These are phyloP conservation scores for Hedychridium roseum DNA, from an alignment of 2,888 invertebrate genomes.

Conservation along the genomic window DNA sequence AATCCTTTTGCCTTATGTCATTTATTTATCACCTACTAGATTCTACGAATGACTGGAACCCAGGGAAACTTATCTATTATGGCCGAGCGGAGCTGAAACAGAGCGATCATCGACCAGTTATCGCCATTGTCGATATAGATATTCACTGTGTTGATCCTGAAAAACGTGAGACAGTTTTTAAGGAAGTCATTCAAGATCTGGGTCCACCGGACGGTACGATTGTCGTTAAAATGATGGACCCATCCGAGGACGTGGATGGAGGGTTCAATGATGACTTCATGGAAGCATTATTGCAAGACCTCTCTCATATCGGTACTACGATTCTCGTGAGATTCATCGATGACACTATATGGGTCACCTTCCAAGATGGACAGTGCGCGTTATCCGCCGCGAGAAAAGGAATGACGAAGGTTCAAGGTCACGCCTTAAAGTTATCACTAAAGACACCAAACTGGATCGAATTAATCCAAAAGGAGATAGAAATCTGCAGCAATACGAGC, in stretches of 20 bases:
- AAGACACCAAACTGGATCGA: slow-evolving; percentile 89
- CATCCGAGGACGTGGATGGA: slow-evolving; percentile 66
- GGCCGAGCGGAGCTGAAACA: slow-evolving; percentile 95
- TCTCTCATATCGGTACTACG: slow-evolving; percentile 87
- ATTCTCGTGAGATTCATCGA: slow-evolving; percentile 91
- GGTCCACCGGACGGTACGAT: slow-evolving; percentile 97
- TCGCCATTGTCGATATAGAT: slow-evolving; percentile 89
- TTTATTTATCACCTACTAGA: no score
- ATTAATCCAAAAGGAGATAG: slow-evolving; percentile 83
- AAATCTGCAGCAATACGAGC: slow-evolving; percentile 85
- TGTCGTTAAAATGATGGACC: slow-evolving; percentile 73
- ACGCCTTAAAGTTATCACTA: slow-evolving; percentile 75
- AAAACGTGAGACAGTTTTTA: slow-evolving; percentile 81
- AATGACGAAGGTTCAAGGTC: slow-evolving; percentile 71
- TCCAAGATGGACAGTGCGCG: slow-evolving; percentile 89
- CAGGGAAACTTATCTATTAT: slow-evolving; percentile 86
- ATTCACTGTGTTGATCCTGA: slow-evolving; percentile 81
- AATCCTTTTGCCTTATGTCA: no score
- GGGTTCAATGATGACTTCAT: slow-evolving; percentile 85
- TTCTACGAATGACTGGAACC: slow-evolving; percentile 71
- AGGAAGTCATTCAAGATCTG: slow-evolving; percentile 83
- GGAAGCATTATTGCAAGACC: slow-evolving; percentile 79
- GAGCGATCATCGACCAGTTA: slow-evolving; percentile 96
- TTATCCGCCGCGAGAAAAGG: slow-evolving; percentile 72
- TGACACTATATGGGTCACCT: slow-evolving; percentile 90